Base-by-base conservation (phyloP, 1,140 invertebrate genomes). In the Drosophila carrolli region DNA sequence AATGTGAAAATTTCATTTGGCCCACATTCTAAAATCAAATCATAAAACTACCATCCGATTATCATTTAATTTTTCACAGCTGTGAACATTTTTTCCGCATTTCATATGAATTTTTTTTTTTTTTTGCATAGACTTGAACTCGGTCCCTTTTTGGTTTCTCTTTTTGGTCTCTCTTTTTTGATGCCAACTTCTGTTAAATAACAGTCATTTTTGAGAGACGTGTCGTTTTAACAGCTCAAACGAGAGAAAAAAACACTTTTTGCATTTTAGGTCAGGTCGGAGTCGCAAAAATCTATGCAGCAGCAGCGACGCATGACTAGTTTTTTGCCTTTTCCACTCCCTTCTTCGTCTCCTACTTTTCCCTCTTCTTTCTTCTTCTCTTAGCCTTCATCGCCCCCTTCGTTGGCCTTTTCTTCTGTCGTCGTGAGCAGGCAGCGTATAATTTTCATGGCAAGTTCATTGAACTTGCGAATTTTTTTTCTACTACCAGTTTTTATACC, bases 211-310 rank as follows among this genome's bases (percentile, higher is more conserved):
- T 37, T 19, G 27, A 55, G 50, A 44, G 40, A 35, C 51, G 41
- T 23, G 55, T 19, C 13, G 62, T 50, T 65, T 50, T 65, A 56
- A 74, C 77, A 74, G 43, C 32, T 37, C 43, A 48, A 46, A 46
- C 13, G 13, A 29, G 27, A 44, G 41, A 46, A 74, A 59, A 75
- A 70, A 66, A 38, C 71, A 14, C 65, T 79, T 84, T 89, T 88
- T 86, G 82, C 85, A 91, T 91, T 91, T 91, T 91, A 91, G 89
- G 90, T 91, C 89, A 91, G 90, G 85, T 91, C 85, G 82, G 74
- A 88, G 82, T 91, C 85, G 82, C 82, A 88, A 90, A 71, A 71
- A 88, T 91, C 78, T 81, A 89, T 91, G 81, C 78, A 79, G 70
- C 75, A 58, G 35, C 75, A 84, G 73, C 81, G 66, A 70, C 66